Percentiles rank a stretch among this genome's conserved stretches.
phyloP scores from a whole-genome alignment of 2,888 invertebrate species.

The Andricus quercusramuli region DNA sequence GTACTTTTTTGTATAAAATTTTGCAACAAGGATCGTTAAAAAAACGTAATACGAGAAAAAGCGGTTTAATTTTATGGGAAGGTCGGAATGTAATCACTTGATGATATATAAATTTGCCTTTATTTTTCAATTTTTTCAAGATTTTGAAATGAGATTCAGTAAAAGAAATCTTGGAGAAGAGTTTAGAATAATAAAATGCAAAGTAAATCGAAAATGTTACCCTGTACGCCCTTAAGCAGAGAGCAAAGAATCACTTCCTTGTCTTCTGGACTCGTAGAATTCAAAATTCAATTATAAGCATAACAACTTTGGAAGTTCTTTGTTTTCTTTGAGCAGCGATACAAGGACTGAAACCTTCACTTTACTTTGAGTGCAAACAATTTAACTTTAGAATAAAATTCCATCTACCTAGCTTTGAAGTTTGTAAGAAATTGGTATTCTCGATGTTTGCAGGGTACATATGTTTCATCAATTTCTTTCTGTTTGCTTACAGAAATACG shows the following conservation, averaged over 20 bases:
- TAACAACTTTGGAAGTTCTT: background rate
- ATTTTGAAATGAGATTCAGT: no score
- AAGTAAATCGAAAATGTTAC: no score
- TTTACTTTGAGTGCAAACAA: background rate
- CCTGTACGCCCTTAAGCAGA: no score
- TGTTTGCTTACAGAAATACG: constrained; percentile 90
- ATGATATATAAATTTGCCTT: no score
- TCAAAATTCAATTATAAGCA: background rate
- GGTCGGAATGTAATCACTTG: no score
- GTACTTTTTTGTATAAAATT: no score
- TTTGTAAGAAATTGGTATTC: constrained; percentile 5
- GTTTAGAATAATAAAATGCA: no score
- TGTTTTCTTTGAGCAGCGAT: background rate
- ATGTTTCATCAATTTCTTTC: background rate
- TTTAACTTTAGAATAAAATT: background rate
- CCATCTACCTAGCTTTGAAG: background rate
- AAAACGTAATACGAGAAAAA: no score
- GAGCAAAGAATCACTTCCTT: background rate
- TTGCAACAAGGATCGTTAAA: no score
- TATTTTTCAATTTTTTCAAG: no score
- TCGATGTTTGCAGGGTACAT: background rate
- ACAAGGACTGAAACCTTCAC: background rate
- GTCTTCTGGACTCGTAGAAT: background rate
- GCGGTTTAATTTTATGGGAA: no score
- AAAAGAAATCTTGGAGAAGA: no score